Conservation (phyloP, 2,113 vertebrate species). For the Indicator indicator region DNA sequence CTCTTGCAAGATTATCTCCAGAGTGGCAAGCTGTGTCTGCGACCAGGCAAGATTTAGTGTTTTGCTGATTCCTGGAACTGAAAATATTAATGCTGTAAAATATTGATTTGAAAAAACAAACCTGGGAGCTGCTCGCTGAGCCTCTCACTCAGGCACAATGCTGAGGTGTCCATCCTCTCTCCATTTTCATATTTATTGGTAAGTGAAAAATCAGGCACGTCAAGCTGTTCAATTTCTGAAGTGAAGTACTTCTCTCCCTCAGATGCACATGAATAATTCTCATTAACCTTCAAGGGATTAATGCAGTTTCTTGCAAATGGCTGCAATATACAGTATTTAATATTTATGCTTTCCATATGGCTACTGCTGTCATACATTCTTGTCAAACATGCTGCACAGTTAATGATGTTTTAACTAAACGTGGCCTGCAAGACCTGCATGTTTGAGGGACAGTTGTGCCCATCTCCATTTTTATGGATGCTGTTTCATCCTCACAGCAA, state of each 20-base stretch:
- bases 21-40: neutral
- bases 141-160: neutral
- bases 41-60: constrained; percentile 37
- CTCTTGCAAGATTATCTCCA: neutral
- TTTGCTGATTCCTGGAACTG: constrained; percentile 49
- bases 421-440: neutral
- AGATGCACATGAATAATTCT: constrained; percentile 75
- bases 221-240: constrained; percentile 67
- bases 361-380: constrained; percentile 64
- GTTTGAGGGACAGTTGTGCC: constrained; percentile 41
- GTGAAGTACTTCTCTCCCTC: constrained; percentile 69
- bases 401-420: constrained; percentile 65
- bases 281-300: constrained; percentile 75
- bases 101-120: constrained; percentile 64
- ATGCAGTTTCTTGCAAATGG: constrained; percentile 74
- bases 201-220: constrained; percentile 70
- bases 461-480: constrained; percentile 52
- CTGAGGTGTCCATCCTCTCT: constrained; percentile 46
- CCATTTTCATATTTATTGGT: constrained; percentile 63
- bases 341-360: constrained; percentile 76
- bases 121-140: neutral
- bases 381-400: constrained; percentile 64
- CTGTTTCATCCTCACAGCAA: constrained; percentile 16
- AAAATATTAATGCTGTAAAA: constrained; percentile 65
- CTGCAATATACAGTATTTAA: constrained; percentile 72